phyloP scores from a whole-genome alignment of 2,797 vertebrate species.

The Enteromius anoplus region DNA sequence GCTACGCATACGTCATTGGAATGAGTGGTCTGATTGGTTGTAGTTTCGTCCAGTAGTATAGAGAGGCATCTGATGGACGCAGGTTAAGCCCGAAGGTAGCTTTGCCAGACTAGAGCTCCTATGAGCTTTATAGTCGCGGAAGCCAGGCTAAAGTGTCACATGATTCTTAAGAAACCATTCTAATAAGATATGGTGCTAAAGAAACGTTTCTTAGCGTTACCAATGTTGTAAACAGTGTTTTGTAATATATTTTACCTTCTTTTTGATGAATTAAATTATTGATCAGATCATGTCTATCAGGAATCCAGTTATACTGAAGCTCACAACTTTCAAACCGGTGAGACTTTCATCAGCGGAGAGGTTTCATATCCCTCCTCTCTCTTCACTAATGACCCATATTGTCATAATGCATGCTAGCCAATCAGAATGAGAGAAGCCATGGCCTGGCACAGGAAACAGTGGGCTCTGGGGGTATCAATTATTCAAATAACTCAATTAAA shows the following conservation, averaged over 20 bases:
- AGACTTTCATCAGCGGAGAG: neutral
- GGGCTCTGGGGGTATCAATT: slow-evolving; percentile 58
- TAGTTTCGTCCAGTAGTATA: too few species aligned
- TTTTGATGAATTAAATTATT: neutral
- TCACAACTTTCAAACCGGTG: neutral
- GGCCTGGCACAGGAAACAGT: slow-evolving; percentile 56
- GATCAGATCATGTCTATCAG: neutral
- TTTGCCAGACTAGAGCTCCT: too few species aligned
- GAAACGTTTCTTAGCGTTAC: neutral
- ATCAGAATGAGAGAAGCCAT: slow-evolving; percentile 58
- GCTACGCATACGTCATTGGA: too few species aligned
- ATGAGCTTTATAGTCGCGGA: too few species aligned
- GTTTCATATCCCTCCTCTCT: neutral
- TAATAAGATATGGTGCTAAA: neutral
- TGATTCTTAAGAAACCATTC: neutral
- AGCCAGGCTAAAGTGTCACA: too few species aligned
- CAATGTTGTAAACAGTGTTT: neutral
- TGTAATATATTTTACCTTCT: too few species aligned
- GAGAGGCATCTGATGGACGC: too few species aligned
- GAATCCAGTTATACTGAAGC: neutral
- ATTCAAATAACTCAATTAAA: slow-evolving; percentile 60
- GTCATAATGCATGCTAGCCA: slow-evolving; percentile 47
- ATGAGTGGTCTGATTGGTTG: too few species aligned
- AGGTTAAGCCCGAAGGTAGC: too few species aligned
- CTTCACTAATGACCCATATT: slow-evolving; percentile 29